Conservation (phyloP, 2,797 vertebrate species). For the Peromyscus eremicus region DNA sequence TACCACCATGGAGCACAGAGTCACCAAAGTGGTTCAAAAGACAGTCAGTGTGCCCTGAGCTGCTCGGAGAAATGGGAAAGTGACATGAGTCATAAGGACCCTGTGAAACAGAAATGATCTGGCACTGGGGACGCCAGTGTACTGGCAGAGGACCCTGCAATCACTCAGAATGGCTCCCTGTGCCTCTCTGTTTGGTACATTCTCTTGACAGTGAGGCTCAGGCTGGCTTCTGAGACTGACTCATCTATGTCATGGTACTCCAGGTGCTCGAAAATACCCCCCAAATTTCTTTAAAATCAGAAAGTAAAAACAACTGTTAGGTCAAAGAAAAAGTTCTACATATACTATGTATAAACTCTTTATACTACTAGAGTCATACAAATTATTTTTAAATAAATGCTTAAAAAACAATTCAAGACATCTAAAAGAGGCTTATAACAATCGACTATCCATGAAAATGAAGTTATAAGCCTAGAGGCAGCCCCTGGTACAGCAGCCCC, state of each 20-base stretch:
- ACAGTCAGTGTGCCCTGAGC: background rate
- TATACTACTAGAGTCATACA: background rate
- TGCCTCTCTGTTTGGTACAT: background rate
- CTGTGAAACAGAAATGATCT: background rate
- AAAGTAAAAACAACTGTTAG: background rate
- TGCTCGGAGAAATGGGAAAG: background rate
- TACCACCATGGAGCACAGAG: background rate
- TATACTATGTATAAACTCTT: slow-evolving; percentile 23
- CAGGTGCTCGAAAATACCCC: background rate
- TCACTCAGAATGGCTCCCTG: background rate
- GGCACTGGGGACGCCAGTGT: background rate
- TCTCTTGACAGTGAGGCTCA: background rate
- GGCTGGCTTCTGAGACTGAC: background rate
- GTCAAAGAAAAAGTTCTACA: background rate
- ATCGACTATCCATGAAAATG: background rate
- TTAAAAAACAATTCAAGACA: background rate
- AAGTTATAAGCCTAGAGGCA: background rate
- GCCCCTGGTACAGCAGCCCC: background rate
- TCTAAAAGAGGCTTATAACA: background rate
- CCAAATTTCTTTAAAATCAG: background rate
- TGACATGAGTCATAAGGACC: background rate
- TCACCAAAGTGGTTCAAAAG: background rate
- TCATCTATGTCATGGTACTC: background rate
- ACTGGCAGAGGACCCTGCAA: background rate
- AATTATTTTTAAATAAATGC: background rate